phyloP scores from a whole-genome alignment of 1,140 invertebrate species.

The Lepidurus couesii region DNA sequence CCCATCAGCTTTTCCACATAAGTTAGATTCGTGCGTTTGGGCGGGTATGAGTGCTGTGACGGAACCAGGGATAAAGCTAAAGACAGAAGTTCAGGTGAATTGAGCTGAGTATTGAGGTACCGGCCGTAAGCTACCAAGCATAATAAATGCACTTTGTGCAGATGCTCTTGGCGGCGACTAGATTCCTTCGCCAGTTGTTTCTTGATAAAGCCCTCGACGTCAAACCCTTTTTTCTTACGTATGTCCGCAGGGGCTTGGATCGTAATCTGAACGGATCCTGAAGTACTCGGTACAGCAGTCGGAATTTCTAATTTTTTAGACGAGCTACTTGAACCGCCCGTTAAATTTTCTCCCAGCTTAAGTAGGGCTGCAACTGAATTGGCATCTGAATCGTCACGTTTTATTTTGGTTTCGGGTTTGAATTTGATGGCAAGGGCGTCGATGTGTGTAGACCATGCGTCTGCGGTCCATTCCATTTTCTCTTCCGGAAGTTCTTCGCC shows the following conservation, averaged over 20 bases:
- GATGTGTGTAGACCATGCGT: not conserved
- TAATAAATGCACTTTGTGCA: conserved; percentile 81
- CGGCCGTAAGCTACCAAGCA: conserved; percentile 75
- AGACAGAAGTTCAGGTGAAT: conserved; percentile 59
- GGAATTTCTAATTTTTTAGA: not conserved
- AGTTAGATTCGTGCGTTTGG: conserved; percentile 58
- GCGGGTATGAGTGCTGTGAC: conserved; percentile 62
- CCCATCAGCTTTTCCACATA: conserved; percentile 68
- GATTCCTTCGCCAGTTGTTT: not conserved
- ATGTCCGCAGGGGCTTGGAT: not conserved
- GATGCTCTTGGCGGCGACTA: conserved; percentile 40
- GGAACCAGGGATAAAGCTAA: conserved; percentile 67
- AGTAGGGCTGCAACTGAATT: not conserved
- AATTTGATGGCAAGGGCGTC: not conserved
- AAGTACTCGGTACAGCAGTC: not conserved
- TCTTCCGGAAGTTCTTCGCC: not conserved
- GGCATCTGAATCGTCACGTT: not conserved
- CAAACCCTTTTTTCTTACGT: not conserved
- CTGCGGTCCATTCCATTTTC: not conserved
- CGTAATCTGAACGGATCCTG: not conserved
- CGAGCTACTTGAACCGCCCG: not conserved
- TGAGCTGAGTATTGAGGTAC: conserved; percentile 65
- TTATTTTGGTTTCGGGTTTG: not conserved
- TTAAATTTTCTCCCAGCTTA: not conserved
- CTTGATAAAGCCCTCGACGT: not conserved